These are phyloP conservation scores for Drosophila multiciliata DNA, from an alignment of 2,888 invertebrate genomes.

Conservation along the genomic window DNA sequence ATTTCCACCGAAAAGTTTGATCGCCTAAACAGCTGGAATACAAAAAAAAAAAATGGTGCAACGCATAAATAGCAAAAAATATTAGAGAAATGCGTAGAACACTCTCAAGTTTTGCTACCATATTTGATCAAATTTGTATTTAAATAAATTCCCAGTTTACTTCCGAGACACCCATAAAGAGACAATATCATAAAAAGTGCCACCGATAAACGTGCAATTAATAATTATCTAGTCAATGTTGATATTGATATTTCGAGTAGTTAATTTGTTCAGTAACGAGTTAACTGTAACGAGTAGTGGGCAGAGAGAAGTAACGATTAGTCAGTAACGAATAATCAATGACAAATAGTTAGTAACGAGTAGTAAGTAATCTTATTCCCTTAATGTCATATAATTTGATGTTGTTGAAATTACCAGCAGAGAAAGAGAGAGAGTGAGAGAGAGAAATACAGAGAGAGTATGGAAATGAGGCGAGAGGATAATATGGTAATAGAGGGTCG, in stretches of 20 bases:
- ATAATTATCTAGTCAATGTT: not conserved
- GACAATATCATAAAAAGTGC: not conserved
- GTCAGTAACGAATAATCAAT: not conserved
- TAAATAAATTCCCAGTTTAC: not conserved
- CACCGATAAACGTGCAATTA: not conserved
- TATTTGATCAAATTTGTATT: not conserved
- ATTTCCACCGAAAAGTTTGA: constrained; percentile 68
- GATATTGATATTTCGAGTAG: not conserved
- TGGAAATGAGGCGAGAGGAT: not conserved
- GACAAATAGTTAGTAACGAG: not conserved
- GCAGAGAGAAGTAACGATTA: not conserved
- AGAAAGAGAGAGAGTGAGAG: not conserved
- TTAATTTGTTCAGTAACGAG: not conserved
- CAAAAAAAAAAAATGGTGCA: constrained; percentile 1
- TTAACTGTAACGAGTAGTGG: not conserved
- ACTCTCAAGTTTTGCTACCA: not conserved
- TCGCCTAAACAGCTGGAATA: constrained; percentile 20
- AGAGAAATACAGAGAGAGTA: not conserved
- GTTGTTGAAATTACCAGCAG: constrained; percentile 1
- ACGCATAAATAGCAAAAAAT: constrained; percentile 2
- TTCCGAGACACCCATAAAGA: not conserved
- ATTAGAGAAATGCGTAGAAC: not conserved
- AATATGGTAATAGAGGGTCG: constrained; percentile 41
- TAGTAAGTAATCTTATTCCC: not conserved
- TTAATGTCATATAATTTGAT: not conserved